These are phyloP conservation scores for Brevipalpus yothersi DNA, from an alignment of 1,140 invertebrate genomes.

Conservation along the genomic window DNA sequence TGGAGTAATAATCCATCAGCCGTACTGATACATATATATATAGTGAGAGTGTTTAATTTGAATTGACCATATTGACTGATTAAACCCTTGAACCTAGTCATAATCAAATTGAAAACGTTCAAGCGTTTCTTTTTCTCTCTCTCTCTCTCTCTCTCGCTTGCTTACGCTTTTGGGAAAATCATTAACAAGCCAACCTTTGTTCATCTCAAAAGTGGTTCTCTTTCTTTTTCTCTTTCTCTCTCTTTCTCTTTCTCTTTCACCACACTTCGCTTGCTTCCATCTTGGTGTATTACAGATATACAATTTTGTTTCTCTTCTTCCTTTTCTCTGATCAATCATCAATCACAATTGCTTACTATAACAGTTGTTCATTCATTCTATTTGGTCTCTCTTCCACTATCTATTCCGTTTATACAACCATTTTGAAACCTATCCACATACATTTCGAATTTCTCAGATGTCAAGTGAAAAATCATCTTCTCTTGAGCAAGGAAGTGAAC, in stretches of 20 bases:
- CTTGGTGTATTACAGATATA: neutral
- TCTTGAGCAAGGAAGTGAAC: neutral
- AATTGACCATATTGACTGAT: too few relatives aligned
- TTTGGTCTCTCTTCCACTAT: neutral
- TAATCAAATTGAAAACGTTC: too few relatives aligned
- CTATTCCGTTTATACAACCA: neutral
- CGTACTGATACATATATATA: too few relatives aligned
- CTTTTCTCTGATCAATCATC: neutral
- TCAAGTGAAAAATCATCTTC: neutral
- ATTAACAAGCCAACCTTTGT: too few relatives aligned
- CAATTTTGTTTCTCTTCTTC: neutral
- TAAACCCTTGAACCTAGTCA: too few relatives aligned
- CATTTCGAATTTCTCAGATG: neutral
- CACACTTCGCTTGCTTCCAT: neutral
- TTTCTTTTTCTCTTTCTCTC: neutral
- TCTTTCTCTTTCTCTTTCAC: neutral
- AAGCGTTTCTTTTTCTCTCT: too few relatives aligned
- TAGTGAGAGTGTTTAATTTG: too few relatives aligned
- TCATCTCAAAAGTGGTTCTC: neutral
- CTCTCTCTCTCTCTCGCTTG: too few relatives aligned
- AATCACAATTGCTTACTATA: neutral
- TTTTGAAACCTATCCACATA: neutral
- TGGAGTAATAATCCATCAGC: too few relatives aligned
- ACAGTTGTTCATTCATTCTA: neutral
- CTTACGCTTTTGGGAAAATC: too few relatives aligned